Evolutionary conservation across 2,797 vertebrate species (phyloP).

Genomic region (Pangasius larnaudii): DNA sequence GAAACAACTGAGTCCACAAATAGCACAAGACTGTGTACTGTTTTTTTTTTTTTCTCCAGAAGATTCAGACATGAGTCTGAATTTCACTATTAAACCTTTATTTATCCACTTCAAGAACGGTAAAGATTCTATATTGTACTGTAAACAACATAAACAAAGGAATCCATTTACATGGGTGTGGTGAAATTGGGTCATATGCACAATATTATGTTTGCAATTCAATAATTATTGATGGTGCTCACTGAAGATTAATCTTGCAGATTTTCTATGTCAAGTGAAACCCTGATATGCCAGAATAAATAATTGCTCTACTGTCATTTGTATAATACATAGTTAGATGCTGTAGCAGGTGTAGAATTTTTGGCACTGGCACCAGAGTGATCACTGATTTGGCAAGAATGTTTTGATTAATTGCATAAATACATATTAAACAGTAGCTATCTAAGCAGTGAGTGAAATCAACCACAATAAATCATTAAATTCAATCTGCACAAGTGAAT

Average conservation of each 20-base stretch:
- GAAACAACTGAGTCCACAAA: constrained; percentile 77
- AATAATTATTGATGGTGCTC: constrained; percentile 53
- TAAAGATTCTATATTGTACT: neutral
- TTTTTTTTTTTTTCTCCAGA: neutral
- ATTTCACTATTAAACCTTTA: constrained; percentile 28
- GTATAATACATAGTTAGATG: constrained; percentile 56
- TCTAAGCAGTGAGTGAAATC: constrained; percentile 69
- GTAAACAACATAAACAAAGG: constrained; percentile 3
- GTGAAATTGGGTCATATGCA: constrained; percentile 45
- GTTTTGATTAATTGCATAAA: constrained; percentile 80
- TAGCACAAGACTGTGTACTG: constrained; percentile 65
- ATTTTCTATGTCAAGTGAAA: constrained; percentile 56
- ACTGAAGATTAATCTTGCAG: constrained; percentile 58
- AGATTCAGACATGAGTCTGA: constrained; percentile 22
- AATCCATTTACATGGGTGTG: constrained; percentile 28
- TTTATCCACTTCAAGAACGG: neutral
- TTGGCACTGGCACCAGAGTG: constrained; percentile 71
- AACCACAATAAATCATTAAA: constrained; percentile 59
- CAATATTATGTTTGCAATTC: constrained; percentile 46
- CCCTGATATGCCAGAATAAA: constrained; percentile 54
- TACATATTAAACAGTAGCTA: constrained; percentile 80
- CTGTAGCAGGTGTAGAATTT: constrained; percentile 76
- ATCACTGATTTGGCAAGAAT: constrained; percentile 78
- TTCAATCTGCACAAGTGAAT: constrained; percentile 54
- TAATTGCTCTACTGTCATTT: constrained; percentile 56